Evolutionary conservation across 2,113 vertebrate species (phyloP).

Genomic region (Siphamia tubifer): DNA sequence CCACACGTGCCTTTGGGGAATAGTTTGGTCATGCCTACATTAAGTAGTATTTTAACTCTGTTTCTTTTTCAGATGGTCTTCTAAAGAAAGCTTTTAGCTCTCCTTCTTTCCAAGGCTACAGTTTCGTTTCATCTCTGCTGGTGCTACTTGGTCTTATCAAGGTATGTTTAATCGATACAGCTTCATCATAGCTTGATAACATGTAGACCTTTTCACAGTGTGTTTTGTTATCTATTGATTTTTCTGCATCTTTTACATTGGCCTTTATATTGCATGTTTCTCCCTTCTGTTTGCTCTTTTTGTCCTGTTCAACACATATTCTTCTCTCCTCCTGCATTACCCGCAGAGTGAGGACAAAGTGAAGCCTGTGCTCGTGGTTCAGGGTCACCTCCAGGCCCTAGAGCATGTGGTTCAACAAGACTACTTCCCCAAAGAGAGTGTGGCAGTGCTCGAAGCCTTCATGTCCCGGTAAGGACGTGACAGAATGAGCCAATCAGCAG

Average conservation of each 20-base stretch:
- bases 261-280: not conserved
- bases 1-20: too few relatives aligned
- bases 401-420: constrained; percentile 92
- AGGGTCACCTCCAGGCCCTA: constrained; percentile 89
- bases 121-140: constrained; percentile 88
- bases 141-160: constrained; percentile 93
- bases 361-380: constrained; percentile 86
- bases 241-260: not conserved
- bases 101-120: constrained; percentile 84
- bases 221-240: not conserved
- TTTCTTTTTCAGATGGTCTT: constrained; percentile 81
- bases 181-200: too few relatives aligned
- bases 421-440: constrained; percentile 90
- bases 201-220: too few relatives aligned
- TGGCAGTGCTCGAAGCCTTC: constrained; percentile 87
- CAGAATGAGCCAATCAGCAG: constrained; percentile 60
- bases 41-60: too few relatives aligned
- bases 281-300: not conserved
- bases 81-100: constrained; percentile 88
- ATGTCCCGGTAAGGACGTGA: constrained; percentile 89
- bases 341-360: constrained; percentile 93
- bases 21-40: too few relatives aligned
- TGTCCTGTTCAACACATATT: not conserved
- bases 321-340: not conserved
- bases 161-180: constrained; percentile 70